Evolutionary conservation across 1,140 invertebrate genomes (phyloP), one percentile per base, ranked within the genome.

Genomic region (Battus philenor): DNA sequence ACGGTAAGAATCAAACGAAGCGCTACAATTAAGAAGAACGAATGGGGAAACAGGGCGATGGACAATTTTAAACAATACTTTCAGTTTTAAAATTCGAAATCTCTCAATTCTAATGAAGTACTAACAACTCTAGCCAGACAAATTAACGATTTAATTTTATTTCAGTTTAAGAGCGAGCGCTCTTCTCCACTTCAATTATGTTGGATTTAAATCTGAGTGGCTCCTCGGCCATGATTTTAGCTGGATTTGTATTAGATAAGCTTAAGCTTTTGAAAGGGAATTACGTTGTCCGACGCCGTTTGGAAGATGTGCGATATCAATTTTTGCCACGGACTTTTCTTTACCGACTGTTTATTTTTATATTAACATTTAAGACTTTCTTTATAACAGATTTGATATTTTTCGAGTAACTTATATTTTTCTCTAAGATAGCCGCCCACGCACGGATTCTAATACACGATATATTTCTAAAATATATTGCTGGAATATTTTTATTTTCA

Each of bases 71-170:
- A 39, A 39, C 36, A 39, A 39, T 11, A 39, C 20, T 39, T 13
- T 26, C 10, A 11, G 13, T 27, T 16, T 27, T 26, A 26, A 39
- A 39, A 39, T 41, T 12, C 38, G 8, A 26, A 41, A 29, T 41
- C 38, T 16, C 20, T 22, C 38, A 16, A 41, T 41, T 41, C 38
- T 27, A 41, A 27, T 41, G 22, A 41, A 41, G 38, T 41, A 27
- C 12, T 41, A 41, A 41, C 38, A 41, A 41, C 38, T 27, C 38
- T 24, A 41, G 38, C 24, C 38, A 41, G 22, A 41, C 38, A 41
- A 41, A 41, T 41, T 41, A 41, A 29, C 24, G 38, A 41, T 41
- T 41, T 41, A 41, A 41, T 41, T 41, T 41, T 41, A 41, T 41
- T 41, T 29, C 12, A 16, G 38, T 41, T 5, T 27, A 41, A 41